These are phyloP conservation scores for Chelmon rostratus DNA, from an alignment of 2,797 vertebrate genomes.

Conservation along the genomic window DNA sequence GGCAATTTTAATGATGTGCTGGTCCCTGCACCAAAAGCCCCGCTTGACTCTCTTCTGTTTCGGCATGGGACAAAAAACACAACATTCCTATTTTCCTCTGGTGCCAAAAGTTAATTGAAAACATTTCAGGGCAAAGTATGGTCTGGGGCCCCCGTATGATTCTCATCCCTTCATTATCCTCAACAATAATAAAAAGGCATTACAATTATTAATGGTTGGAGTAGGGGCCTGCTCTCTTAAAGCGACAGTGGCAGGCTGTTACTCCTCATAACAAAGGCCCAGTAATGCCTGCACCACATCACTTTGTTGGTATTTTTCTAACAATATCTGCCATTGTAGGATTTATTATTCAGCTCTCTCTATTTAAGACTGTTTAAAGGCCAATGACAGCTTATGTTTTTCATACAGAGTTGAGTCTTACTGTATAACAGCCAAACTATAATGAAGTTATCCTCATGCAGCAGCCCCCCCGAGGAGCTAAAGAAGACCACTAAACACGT, in stretches of 20 bases:
- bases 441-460: background rate
- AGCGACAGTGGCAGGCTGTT: conserved; percentile 71
- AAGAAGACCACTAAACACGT: background rate
- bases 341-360: conserved; percentile 37
- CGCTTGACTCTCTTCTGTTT: conserved; percentile 86
- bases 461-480: background rate
- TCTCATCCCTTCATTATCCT: conserved; percentile 89
- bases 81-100: conserved; percentile 89
- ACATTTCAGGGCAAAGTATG: conserved; percentile 87
- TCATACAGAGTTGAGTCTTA: background rate
- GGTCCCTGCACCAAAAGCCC: conserved; percentile 61
- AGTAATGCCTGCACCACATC: conserved; percentile 26
- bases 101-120: conserved; percentile 97
- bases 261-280: conserved; percentile 48
- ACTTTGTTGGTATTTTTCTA: conserved; percentile 22
- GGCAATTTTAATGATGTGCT: conserved; percentile 93
- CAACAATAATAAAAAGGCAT: conserved; percentile 88
- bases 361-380: conserved; percentile 15
- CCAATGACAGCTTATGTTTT: background rate
- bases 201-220: conserved; percentile 91
- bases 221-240: conserved; percentile 84
- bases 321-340: conserved; percentile 34
- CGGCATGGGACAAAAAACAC: conserved; percentile 86
- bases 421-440: background rate
- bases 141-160: conserved; percentile 76